These are phyloP conservation scores for Cettia cetti DNA, from an alignment of 2,113 vertebrate genomes.

Conservation along the genomic window DNA sequence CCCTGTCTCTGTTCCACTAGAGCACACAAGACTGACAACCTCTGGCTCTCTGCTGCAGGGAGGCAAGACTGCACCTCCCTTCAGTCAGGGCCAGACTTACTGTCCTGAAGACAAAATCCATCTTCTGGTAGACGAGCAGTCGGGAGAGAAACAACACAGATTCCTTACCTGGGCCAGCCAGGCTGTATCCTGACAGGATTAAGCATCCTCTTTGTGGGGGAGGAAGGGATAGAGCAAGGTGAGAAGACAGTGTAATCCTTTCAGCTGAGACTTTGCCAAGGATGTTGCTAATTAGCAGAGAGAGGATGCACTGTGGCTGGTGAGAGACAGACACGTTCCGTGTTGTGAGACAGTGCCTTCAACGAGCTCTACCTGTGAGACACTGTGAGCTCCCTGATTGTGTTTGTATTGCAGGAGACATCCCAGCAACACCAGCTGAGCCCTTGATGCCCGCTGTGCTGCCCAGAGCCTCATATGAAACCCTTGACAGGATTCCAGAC, in stretches of 20 bases:
- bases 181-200: background rate
- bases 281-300: conserved; percentile 48
- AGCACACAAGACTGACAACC: background rate
- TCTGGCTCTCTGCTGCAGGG: background rate
- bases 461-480: background rate
- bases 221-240: background rate
- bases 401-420: background rate
- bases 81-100: background rate
- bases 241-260: conserved; percentile 33
- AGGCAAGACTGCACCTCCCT: background rate
- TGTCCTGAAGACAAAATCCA: background rate
- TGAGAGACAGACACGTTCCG: conserved; percentile 37
- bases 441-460: conserved; percentile 5
- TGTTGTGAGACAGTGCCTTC: conserved; percentile 15
- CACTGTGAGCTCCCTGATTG: background rate
- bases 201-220: background rate
- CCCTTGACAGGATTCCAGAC: background rate
- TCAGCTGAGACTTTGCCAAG: conserved; percentile 15
- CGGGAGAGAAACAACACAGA: background rate
- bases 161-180: background rate
- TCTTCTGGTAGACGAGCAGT: background rate
- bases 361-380: conserved; percentile 6
- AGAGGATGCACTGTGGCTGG: background rate
- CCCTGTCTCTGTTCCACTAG: background rate
- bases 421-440: background rate